A percentile compares a stretch with the other conserved stretches of the same genome.
phyloP scores from a whole-genome alignment of 1,140 invertebrate genomes.

The Ceratosolen fusciceps region DNA sequence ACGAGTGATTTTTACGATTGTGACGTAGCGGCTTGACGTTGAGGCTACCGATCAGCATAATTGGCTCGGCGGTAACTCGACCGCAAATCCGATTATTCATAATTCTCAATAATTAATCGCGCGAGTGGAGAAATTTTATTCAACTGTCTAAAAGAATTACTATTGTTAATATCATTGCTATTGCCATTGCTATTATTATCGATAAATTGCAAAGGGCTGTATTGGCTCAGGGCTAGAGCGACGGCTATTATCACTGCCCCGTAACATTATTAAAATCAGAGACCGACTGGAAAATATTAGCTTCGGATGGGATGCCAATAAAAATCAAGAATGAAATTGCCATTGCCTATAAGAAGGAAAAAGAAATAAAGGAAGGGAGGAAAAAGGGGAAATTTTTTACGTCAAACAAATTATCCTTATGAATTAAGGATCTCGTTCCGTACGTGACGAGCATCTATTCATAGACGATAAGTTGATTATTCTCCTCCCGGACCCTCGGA shows the following conservation, averaged over 20 bases:
- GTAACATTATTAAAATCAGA: background rate
- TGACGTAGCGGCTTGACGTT: too few relatives aligned
- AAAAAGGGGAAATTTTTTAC: too few relatives aligned
- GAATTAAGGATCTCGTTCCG: background rate
- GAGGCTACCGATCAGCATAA: too few relatives aligned
- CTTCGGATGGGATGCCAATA: background rate
- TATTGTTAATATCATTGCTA: too few relatives aligned
- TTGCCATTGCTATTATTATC: background rate
- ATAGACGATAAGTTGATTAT: background rate
- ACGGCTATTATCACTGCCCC: background rate
- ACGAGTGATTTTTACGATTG: too few relatives aligned
- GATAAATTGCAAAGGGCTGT: background rate
- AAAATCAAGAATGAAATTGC: background rate
- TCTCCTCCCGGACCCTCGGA: background rate
- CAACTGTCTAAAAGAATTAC: too few relatives aligned
- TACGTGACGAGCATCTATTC: background rate
- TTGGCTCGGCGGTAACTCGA: too few relatives aligned
- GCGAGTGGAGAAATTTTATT: too few relatives aligned
- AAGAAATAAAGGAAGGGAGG: too few relatives aligned
- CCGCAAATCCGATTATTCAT: too few relatives aligned
- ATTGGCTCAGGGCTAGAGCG: background rate
- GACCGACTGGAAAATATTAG: background rate
- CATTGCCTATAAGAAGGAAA: background rate
- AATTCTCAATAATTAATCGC: too few relatives aligned
- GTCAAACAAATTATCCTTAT: background rate